These are phyloP conservation scores for Megaceryle maxima DNA, from an alignment of 2,113 vertebrate genomes.

Conservation along the genomic window DNA sequence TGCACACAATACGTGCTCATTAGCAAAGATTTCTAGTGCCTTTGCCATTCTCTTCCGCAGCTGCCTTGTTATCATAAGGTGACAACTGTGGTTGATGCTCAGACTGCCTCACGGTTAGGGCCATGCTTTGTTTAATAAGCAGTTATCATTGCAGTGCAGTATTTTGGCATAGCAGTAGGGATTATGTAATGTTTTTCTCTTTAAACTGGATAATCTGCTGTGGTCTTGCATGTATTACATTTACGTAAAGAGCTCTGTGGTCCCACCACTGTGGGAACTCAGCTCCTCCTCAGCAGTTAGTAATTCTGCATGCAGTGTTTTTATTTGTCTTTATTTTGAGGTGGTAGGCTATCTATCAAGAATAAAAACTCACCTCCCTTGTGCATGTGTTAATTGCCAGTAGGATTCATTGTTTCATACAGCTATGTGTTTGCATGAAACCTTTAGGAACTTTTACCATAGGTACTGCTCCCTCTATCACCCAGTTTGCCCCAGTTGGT, in stretches of 20 bases:
- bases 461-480: neutral
- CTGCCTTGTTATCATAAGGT: neutral
- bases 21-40: neutral
- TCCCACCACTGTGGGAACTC: neutral
- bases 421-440: neutral
- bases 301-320: neutral
- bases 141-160: neutral
- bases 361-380: neutral
- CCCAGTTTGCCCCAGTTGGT: neutral
- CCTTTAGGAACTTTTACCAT: neutral
- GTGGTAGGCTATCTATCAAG: neutral
- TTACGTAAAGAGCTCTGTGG: neutral
- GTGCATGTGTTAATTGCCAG: neutral
- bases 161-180: neutral
- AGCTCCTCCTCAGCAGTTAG: neutral
- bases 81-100: neutral
- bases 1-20: neutral
- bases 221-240: neutral
- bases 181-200: neutral
- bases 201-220: neutral
- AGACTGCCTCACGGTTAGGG: neutral
- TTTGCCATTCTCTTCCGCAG: neutral
- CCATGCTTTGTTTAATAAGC: neutral
- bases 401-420: neutral
- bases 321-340: neutral